Conservation (phyloP, 2,888 invertebrate species). For the Chrysotoxum bicinctum region DNA sequence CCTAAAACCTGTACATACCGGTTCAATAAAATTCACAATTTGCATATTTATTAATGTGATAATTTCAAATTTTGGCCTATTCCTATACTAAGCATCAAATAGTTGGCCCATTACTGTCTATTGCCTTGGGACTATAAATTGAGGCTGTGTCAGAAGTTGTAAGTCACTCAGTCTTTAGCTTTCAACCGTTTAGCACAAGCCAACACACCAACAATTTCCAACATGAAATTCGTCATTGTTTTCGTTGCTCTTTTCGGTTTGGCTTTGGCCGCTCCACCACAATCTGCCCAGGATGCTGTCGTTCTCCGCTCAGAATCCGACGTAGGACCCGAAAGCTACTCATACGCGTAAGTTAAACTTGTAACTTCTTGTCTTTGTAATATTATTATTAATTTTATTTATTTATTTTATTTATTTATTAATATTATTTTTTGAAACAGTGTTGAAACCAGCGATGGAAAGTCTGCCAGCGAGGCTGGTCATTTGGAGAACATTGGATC, state of each 20-base stretch:
- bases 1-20: not conserved
- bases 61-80: not conserved
- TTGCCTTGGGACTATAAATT: slow-evolving; percentile 4
- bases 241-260: slow-evolving; percentile 76
- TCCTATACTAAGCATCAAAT: no score
- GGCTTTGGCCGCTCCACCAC: slow-evolving; percentile 76
- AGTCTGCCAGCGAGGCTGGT: slow-evolving; percentile 82
- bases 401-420: not conserved
- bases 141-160: not conserved
- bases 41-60: no score
- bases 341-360: not conserved
- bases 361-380: not conserved
- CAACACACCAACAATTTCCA: slow-evolving; percentile 33
- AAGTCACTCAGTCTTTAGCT: slow-evolving; percentile 13
- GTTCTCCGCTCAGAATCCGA: not conserved
- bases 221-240: slow-evolving; percentile 77
- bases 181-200: slow-evolving; percentile 2
- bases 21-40: slow-evolving; percentile 5
- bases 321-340: slow-evolving; percentile 6
- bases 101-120: not conserved
- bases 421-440: slow-evolving; percentile 78
- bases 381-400: not conserved
- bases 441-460: slow-evolving; percentile 83
- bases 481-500: slow-evolving; percentile 82
- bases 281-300: slow-evolving; percentile 56